phyloP scores from a whole-genome alignment of 2,888 invertebrate genomes.

The Standfussiana lucernea region DNA sequence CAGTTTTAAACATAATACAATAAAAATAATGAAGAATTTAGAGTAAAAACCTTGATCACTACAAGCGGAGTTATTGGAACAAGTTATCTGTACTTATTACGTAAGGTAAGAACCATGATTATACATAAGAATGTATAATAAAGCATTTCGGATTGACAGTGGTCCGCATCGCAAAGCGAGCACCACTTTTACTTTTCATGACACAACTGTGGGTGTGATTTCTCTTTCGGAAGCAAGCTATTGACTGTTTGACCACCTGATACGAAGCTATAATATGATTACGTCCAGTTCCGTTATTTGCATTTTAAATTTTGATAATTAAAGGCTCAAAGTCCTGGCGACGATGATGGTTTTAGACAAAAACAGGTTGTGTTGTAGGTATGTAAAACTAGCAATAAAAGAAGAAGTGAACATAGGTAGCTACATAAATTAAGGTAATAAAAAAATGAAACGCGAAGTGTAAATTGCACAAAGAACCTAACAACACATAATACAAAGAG shows the following conservation, averaged over 20 bases:
- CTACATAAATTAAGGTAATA: conserved; percentile 16
- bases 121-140: conserved; percentile 67
- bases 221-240: conserved; percentile 76
- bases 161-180: conserved; percentile 58
- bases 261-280: conserved; percentile 47
- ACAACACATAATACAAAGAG: conserved; percentile 24
- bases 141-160: conserved; percentile 72
- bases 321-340: conserved; percentile 10
- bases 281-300: conserved; percentile 51
- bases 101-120: conserved; percentile 53
- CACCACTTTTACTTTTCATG: conserved; percentile 84
- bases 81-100: conserved; percentile 50
- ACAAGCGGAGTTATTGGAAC: conserved; percentile 48
- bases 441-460: conserved; percentile 37
- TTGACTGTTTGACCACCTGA: conserved; percentile 54
- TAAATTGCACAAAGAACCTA: conserved; percentile 19
- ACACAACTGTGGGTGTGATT: conserved; percentile 80
- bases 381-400: conserved; percentile 8
- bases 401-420: background rate
- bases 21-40: conserved; percentile 21
- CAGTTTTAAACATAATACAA: background rate
- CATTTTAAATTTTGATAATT: conserved; percentile 37
- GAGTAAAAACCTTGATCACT: conserved; percentile 51
- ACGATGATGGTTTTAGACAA: background rate
- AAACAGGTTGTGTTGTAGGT: background rate